Evolutionary conservation across 2,113 vertebrate species (phyloP).

Genomic region (Rhizomys pruinosus): DNA sequence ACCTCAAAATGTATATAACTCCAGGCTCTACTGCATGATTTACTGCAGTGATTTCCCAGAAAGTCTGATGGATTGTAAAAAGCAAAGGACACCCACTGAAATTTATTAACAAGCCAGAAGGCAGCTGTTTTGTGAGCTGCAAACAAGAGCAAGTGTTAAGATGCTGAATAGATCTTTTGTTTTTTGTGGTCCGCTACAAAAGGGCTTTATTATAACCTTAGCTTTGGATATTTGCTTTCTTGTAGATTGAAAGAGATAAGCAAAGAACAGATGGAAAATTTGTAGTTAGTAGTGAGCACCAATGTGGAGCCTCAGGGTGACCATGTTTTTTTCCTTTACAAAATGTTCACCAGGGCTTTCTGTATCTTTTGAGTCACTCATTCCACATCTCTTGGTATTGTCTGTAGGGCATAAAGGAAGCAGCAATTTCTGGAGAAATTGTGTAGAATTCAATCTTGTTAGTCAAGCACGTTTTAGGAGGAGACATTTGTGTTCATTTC

Average conservation of each 20-base stretch:
- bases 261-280: conserved; percentile 49
- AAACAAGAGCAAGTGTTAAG: conserved; percentile 67
- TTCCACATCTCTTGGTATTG: conserved; percentile 2
- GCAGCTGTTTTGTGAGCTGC: conserved; percentile 58
- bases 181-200: conserved; percentile 48
- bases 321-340: conserved; percentile 38
- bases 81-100: conserved; percentile 48
- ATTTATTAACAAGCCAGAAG: conserved; percentile 73
- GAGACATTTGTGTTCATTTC: conserved; percentile 46
- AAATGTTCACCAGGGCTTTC: conserved; percentile 57
- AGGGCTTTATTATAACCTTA: conserved; percentile 58
- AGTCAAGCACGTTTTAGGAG: conserved; percentile 24
- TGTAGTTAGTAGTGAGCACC: conserved; percentile 62
- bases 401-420: conserved; percentile 51
- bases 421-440: conserved; percentile 12
- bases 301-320: conserved; percentile 36
- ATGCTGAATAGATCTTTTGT: conserved; percentile 6
- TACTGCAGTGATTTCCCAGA: conserved; percentile 63
- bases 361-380: conserved; percentile 43
- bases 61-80: conserved; percentile 59
- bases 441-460: conserved; percentile 42
- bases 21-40: conserved; percentile 54
- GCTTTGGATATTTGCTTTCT: conserved; percentile 52
- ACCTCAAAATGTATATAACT: conserved; percentile 2
- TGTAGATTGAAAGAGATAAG: conserved; percentile 44